phyloP scores from a whole-genome alignment of 2,888 invertebrate genomes.

The Ormyrus thymus region DNA sequence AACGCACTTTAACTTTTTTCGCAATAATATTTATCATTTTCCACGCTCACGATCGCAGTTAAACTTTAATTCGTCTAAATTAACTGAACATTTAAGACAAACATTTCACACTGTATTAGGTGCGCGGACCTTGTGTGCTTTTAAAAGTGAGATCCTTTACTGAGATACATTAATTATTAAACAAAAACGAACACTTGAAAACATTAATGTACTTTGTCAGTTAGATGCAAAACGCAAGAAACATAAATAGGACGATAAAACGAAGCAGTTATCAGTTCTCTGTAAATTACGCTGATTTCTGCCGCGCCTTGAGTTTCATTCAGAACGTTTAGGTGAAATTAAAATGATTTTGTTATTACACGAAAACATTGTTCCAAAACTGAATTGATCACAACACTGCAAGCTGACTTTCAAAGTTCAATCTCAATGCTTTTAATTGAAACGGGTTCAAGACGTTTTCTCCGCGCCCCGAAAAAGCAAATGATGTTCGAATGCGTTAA shows the following conservation, averaged over 20 bases:
- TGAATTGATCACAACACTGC: neutral
- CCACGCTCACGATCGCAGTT: slow-evolving; percentile 50
- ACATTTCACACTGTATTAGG: neutral
- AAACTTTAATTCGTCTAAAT: slow-evolving; percentile 11
- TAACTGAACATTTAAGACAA: neutral
- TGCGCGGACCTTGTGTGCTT: slow-evolving; percentile 41
- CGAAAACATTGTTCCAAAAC: neutral
- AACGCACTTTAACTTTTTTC: slow-evolving; percentile 54
- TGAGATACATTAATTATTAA: slow-evolving; percentile 31
- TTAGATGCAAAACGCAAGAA: slow-evolving; percentile 32
- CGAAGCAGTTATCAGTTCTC: slow-evolving; percentile 19
- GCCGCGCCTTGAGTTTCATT: slow-evolving; percentile 11
- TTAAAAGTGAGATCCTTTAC: slow-evolving; percentile 34
- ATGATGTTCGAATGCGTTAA: neutral
- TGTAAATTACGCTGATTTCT: slow-evolving; percentile 34
- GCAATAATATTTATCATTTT: slow-evolving; percentile 19
- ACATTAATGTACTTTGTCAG: slow-evolving; percentile 6
- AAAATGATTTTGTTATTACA: neutral
- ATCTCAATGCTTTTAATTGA: neutral
- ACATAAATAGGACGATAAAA: slow-evolving; percentile 29
- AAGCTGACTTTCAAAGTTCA: neutral
- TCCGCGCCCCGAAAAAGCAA: neutral
- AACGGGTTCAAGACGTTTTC: too few species aligned
- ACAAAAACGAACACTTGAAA: slow-evolving; percentile 33
- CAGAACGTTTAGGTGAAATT: neutral